phyloP scores from a whole-genome alignment of 2,888 invertebrate genomes.

The Catocala sponsa region DNA sequence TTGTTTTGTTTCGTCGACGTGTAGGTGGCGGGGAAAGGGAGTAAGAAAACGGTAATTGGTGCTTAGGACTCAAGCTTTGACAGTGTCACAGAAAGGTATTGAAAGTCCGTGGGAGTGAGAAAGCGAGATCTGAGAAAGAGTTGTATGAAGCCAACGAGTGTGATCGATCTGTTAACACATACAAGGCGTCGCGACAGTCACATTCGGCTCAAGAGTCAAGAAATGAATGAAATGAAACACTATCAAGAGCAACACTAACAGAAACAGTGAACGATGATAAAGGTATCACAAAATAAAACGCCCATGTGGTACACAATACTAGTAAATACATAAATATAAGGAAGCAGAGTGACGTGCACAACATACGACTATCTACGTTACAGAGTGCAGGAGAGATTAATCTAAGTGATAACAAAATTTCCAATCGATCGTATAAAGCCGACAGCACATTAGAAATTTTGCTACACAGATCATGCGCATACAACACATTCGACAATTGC shows the following conservation, averaged over 20 bases:
- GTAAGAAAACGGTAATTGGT: conserved; percentile 70
- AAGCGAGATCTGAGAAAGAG: conserved; percentile 77
- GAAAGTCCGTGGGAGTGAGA: conserved; percentile 78
- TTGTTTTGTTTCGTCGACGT: conserved; percentile 66
- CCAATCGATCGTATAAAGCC: conserved; percentile 46
- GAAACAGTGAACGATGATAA: conserved; percentile 85
- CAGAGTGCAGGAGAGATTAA: conserved; percentile 65
- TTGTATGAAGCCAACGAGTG: conserved; percentile 77
- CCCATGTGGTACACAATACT: conserved; percentile 80
- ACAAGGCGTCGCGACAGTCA: conserved; percentile 80
- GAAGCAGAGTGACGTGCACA: conserved; percentile 82
- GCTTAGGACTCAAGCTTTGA: conserved; percentile 81
- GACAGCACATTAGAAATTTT: conserved; percentile 57
- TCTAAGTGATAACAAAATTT: conserved; percentile 62
- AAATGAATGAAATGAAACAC: conserved; percentile 85
- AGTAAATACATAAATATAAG: conserved; percentile 71
- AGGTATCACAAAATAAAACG: conserved; percentile 88
- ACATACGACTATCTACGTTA: conserved; percentile 61
- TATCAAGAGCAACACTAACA: conserved; percentile 87
- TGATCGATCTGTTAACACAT: conserved; percentile 68
- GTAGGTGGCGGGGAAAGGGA: conserved; percentile 66
- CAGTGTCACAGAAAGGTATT: conserved; percentile 76
- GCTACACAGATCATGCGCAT: conserved; percentile 64
- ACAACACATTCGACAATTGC: conserved; percentile 52
- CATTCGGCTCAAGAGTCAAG: conserved; percentile 80